phyloP scores from a whole-genome alignment of 2,797 vertebrate genomes.

The Tapera naevia region DNA sequence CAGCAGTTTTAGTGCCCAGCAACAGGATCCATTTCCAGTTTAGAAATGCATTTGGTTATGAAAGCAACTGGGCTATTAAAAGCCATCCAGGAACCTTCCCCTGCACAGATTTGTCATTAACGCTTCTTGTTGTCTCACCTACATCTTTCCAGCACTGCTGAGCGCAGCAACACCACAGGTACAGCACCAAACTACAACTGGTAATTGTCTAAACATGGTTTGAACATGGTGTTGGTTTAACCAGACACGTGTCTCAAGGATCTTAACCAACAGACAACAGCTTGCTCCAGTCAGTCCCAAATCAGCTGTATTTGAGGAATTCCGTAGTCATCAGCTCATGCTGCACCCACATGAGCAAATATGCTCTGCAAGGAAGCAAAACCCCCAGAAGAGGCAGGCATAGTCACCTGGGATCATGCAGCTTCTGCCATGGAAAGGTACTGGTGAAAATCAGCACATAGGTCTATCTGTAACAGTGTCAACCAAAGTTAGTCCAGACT shows the following conservation, averaged over 20 bases:
- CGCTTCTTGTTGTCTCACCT: background rate
- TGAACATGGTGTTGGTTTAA: background rate
- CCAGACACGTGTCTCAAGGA: fast-evolving
- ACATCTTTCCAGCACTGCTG: background rate
- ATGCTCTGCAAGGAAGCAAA: background rate
- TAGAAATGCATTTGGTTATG: background rate
- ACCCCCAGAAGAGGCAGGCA: background rate
- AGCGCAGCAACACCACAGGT: background rate
- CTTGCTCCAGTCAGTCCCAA: background rate
- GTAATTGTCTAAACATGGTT: background rate
- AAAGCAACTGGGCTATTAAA: background rate
- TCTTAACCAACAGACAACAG: background rate
- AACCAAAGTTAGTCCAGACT: background rate
- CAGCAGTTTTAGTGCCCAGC: background rate
- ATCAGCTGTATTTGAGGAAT: background rate
- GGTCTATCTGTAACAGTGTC: background rate
- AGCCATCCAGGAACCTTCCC: background rate
- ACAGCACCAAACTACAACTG: background rate
- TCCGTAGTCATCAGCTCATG: fast-evolving
- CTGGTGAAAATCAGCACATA: background rate
- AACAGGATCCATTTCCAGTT: background rate
- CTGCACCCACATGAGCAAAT: fast-evolving
- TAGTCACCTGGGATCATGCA: background rate
- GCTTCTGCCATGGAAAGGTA: background rate
- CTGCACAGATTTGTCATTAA: background rate